Percentiles rank a stretch among this genome's conserved stretches.
These are phyloP conservation scores for Atlantisia rogersi DNA, from an alignment of 2,113 vertebrate species.

Conservation along the genomic window DNA sequence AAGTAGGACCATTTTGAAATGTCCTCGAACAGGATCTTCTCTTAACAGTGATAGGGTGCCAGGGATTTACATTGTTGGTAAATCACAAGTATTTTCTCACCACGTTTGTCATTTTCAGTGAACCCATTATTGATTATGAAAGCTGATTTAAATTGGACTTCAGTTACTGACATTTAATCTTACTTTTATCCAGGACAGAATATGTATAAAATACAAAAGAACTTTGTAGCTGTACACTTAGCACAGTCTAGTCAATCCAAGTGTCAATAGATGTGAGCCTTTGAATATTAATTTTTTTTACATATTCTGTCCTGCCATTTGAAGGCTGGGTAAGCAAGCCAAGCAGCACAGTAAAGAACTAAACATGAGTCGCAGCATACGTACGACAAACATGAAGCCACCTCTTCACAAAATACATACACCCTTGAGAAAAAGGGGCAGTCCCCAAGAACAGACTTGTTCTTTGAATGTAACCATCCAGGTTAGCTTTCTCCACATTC, in stretches of 20 bases:
- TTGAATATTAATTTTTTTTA: background rate
- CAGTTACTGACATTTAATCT: background rate
- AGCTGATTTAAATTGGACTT: background rate
- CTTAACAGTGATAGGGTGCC: background rate
- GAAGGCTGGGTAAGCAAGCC: background rate
- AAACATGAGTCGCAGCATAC: background rate
- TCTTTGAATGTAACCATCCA: background rate
- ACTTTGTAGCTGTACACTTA: background rate
- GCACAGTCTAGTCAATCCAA: background rate
- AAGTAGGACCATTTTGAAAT: conserved; percentile 14
- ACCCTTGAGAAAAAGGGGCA: background rate
- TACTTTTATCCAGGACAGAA: background rate
- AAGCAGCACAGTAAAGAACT: background rate
- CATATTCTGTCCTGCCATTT: background rate
- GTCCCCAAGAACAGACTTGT: background rate
- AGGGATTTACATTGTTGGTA: background rate
- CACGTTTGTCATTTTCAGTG: background rate
- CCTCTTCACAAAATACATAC: background rate
- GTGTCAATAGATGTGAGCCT: background rate
- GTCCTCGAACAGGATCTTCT: conserved; percentile 20
- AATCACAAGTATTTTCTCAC: conserved; percentile 6
- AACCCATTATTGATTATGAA: background rate
- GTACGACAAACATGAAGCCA: background rate
- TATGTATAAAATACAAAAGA: background rate
- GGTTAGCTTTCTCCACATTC: background rate